phyloP scores from a whole-genome alignment of 2,113 vertebrate species.

The Phalacrocorax carbo region DNA sequence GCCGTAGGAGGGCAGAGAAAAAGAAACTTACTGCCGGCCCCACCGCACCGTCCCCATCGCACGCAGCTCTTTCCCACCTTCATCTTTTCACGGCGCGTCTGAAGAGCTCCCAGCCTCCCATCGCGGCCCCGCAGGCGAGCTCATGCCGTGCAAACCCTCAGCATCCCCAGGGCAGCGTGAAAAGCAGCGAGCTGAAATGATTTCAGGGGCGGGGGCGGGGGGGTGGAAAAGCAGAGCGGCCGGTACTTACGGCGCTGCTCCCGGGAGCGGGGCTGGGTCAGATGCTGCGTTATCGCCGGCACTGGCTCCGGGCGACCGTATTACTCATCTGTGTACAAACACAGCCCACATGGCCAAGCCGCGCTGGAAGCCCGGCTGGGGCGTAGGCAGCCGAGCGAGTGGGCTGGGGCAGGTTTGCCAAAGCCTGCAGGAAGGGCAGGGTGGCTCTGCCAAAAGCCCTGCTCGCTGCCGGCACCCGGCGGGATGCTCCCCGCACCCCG shows the following conservation, averaged over 20 bases:
- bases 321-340: slow-evolving; percentile 12
- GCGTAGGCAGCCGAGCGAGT: background rate
- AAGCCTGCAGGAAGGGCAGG: background rate
- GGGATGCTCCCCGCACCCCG: background rate
- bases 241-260: slow-evolving; percentile 1
- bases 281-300: background rate
- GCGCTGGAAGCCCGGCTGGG: background rate
- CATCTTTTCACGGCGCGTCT: fast-evolving
- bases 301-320: background rate
- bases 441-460: background rate
- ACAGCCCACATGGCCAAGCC: background rate
- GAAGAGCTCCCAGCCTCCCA: background rate
- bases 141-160: background rate
- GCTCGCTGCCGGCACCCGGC: background rate
- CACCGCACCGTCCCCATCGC: background rate
- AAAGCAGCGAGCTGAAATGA: background rate
- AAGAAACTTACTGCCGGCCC: background rate
- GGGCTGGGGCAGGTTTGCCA: background rate
- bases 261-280: background rate
- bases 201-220: background rate
- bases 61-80: background rate
- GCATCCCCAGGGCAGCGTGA: background rate
- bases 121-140: fast-evolving
- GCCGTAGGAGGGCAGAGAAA: background rate
- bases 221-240: background rate